Percentiles rank a stretch among this genome's conserved stretches.
Conservation (phyloP, 35 echinoderm and acorn worm genomes). For the Amphiura filiformis region DNA sequence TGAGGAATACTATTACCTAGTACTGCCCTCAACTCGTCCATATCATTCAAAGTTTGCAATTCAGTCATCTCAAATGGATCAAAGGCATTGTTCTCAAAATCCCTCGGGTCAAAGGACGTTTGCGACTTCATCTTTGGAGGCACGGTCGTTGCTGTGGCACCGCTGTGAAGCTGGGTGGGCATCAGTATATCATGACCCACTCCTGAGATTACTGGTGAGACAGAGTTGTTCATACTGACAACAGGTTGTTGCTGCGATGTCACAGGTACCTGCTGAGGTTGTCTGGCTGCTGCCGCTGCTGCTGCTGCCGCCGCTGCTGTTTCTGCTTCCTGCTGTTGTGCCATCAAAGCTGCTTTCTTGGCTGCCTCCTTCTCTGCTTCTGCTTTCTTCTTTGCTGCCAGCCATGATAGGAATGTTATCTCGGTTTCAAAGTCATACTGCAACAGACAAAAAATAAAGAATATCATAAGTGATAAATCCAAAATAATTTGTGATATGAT, state of each 20-base stretch:
- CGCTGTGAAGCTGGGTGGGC: slow-evolving; percentile 7
- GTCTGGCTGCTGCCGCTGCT: slow-evolving; percentile 11
- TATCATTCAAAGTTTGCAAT: slow-evolving; percentile 86
- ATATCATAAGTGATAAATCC: background rate
- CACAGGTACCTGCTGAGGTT: background rate
- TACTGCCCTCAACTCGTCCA: slow-evolving; percentile 88
- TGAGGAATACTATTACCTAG: slow-evolving; percentile 35
- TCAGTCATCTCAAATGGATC: slow-evolving; percentile 96
- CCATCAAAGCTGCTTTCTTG: slow-evolving; percentile 23
- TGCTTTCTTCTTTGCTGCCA: slow-evolving; percentile 18
- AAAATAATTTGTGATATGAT: background rate
- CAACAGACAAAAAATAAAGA: background rate
- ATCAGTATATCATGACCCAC: background rate
- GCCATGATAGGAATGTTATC: slow-evolving; percentile 45
- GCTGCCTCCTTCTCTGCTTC: slow-evolving; percentile 38
- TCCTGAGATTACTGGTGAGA: background rate
- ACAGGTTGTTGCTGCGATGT: background rate
- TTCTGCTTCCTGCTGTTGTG: slow-evolving; percentile 32
- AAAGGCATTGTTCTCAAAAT: slow-evolving; percentile 71
- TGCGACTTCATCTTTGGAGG: slow-evolving; percentile 15
- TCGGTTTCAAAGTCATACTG: slow-evolving; percentile 57
- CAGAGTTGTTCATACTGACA: background rate
- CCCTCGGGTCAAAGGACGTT: slow-evolving; percentile 56
- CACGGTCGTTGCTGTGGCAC: background rate
- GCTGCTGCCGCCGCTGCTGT: slow-evolving; percentile 21